Base-by-base conservation (phyloP, 2,797 vertebrate species). In the Chaenodraco wilsoni region DNA sequence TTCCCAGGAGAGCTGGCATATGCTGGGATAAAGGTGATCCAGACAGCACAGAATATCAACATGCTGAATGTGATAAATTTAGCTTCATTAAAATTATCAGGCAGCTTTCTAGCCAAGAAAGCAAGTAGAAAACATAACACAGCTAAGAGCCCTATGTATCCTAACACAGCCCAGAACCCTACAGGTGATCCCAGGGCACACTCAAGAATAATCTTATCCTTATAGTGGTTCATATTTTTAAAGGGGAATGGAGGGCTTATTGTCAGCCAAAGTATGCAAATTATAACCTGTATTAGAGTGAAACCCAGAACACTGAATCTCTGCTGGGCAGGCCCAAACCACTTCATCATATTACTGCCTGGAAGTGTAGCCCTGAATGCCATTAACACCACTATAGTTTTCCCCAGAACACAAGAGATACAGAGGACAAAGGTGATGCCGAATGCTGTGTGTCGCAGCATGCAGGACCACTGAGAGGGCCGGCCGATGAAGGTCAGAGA, bases 1-100 rank as follows among this genome's bases (percentile, higher is more conserved):
- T 93, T 93, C 19, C 91, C 92, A 44, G 92, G 93, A 61, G 92
- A 93, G 74, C 91, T 93, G 79, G 91, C 78, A 81, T 94, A 94
- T 0, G 92, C 91, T 41, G 91, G 92, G 23, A 94, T 91, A 45
- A 92, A 94, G 0, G 90, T 82, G 55, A 93, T 78, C 93, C 92
- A 94, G 0, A 93, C 91, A 1, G 91, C 91, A 74, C 92, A 94
- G 84, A 93, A 93, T 83, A 91, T 94, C 56, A 94, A 21, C 90
- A 94, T 93, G 69, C 91, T 93, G 72, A 93, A 94, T 9, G 90
- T 93, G 55, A 93, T 92, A 0, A 89, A 83, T 64, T 93, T 93
- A 1, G 90, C 91, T 61, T 93, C 88, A 62, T 91, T 91, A 9
- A 92, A 93, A 16, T 92, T 88, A 74, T 93, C 90, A 13, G 91